Evolutionary conservation across 2,797 vertebrate species (phyloP).

Genomic region (Crocodylus rhombifer): DNA sequence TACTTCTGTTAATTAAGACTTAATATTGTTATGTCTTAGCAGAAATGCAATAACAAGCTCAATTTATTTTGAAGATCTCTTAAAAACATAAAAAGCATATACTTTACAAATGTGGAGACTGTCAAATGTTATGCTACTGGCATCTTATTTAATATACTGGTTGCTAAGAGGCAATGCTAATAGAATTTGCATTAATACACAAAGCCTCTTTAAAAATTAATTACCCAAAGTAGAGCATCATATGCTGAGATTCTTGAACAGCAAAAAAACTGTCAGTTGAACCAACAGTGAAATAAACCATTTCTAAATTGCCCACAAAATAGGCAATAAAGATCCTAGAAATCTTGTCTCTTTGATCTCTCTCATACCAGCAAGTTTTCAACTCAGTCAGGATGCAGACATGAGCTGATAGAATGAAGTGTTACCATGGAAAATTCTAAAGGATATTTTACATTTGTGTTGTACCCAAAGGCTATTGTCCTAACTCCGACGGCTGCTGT

Average conservation of each 20-base stretch:
- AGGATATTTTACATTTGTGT: constrained; percentile 7
- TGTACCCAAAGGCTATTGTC: not conserved
- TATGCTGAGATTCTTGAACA: constrained; percentile 58
- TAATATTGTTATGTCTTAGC: constrained; percentile 56
- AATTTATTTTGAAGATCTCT: constrained; percentile 62
- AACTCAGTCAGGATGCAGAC: not conserved
- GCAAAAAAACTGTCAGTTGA: constrained; percentile 42
- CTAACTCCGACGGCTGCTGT: not conserved
- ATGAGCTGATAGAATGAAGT: constrained; percentile 9
- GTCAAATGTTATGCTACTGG: constrained; percentile 64
- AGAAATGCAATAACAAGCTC: constrained; percentile 37
- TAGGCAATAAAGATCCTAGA: rapidly evolving
- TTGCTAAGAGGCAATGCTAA: constrained; percentile 60
- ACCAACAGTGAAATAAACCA: constrained; percentile 28
- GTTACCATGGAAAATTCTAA: not conserved
- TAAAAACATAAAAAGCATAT: constrained; percentile 51
- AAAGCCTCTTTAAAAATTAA: constrained; percentile 70
- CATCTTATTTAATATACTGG: constrained; percentile 56
- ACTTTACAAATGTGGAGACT: constrained; percentile 48
- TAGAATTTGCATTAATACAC: constrained; percentile 68
- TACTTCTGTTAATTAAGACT: constrained; percentile 56
- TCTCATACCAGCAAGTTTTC: not conserved
- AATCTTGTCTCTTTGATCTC: not conserved
- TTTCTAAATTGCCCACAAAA: constrained; percentile 9
- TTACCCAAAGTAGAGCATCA: constrained; percentile 64